Evolutionary conservation across 1,140 invertebrate species (phyloP).

Genomic region (Camponotus floridanus): DNA sequence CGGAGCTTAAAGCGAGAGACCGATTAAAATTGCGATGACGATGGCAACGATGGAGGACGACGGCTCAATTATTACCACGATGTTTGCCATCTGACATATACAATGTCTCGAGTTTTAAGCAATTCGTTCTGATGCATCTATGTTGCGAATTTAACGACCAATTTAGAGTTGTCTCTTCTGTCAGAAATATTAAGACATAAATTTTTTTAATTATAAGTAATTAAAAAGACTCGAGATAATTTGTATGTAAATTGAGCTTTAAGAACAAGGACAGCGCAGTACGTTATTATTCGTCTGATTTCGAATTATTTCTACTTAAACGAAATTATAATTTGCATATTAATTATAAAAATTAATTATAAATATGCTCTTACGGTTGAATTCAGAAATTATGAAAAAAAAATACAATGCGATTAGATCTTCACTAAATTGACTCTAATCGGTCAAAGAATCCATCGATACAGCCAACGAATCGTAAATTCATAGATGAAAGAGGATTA

Average conservation of each 20-base stretch:
- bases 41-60: conserved; percentile 62
- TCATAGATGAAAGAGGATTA: neutral
- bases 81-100: conserved; percentile 11
- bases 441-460: neutral
- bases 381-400: neutral
- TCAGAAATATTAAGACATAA: conserved; percentile 30
- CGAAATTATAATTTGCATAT: neutral
- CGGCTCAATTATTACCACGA: conserved; percentile 80
- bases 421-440: conserved; percentile 9
- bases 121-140: neutral
- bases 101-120: conserved; percentile 7
- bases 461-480: too few species aligned
- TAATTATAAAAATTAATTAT: neutral
- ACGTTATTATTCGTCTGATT: neutral
- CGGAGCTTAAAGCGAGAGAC: conserved; percentile 56
- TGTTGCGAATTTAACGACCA: neutral
- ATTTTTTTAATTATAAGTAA: neutral
- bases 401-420: neutral
- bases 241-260: conserved; percentile 11
- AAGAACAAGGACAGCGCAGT: neutral
- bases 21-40: conserved; percentile 77
- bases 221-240: conserved; percentile 17
- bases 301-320: neutral
- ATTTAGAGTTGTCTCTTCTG: conserved; percentile 4
- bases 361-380: neutral